Percentiles rank a stretch among this genome's conserved stretches.
Evolutionary conservation across 92 coral and sea anemone genomes (phyloP).

Genomic region (Plumapathes pennacea): DNA sequence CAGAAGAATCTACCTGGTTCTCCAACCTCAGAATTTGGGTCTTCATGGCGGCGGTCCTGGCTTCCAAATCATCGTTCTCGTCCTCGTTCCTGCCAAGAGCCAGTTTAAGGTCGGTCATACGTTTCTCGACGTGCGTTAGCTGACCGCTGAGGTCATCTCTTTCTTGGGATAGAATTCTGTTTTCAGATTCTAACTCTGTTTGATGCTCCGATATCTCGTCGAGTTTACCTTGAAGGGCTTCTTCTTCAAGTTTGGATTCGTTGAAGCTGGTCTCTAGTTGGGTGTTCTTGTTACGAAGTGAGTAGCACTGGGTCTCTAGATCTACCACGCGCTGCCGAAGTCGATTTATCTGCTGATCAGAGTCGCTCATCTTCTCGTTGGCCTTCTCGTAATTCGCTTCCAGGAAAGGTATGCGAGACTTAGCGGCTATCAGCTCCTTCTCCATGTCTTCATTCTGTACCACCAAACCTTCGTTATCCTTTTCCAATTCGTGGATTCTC

Average conservation of each 20-base stretch:
- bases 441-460: conserved; percentile 82
- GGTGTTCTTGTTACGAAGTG: conserved; percentile 73
- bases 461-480: conserved; percentile 67
- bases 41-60: conserved; percentile 73
- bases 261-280: conserved; percentile 79
- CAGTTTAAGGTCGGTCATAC: conserved; percentile 65
- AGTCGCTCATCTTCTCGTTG: conserved; percentile 76
- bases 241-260: conserved; percentile 66
- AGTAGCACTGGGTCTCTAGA: conserved; percentile 75
- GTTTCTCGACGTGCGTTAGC: conserved; percentile 67
- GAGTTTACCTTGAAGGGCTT: conserved; percentile 58
- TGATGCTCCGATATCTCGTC: conserved; percentile 60
- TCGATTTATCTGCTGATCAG: conserved; percentile 76
- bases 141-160: conserved; percentile 86
- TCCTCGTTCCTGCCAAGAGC: conserved; percentile 76
- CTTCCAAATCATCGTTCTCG: conserved; percentile 90
- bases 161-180: conserved; percentile 60
- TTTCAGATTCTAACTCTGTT: conserved; percentile 66
- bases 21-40: conserved; percentile 82
- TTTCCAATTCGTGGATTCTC: conserved; percentile 79
- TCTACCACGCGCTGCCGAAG: conserved; percentile 76
- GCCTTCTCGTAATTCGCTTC: conserved; percentile 80
- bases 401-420: conserved; percentile 71
- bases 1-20: conserved; percentile 64
- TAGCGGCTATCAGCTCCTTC: conserved; percentile 69